Base-by-base conservation (phyloP, 2,888 invertebrate genomes). In the Teleogryllus oceanicus region DNA sequence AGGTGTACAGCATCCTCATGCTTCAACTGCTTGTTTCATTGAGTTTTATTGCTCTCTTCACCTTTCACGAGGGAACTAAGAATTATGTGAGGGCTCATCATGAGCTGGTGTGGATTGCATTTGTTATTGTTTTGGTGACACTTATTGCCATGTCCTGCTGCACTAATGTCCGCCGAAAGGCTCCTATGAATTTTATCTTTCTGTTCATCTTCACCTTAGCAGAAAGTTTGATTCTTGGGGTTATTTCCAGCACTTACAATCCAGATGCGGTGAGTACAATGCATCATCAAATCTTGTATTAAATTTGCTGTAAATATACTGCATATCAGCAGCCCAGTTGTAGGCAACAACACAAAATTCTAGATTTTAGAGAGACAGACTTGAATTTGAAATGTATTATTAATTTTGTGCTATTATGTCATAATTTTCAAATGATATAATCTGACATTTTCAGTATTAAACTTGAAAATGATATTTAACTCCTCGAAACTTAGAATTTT, bases 121-220 rank as follows among this genome's bases (percentile, higher is more conserved):
- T 94, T 83, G 92, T 86, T 3, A 84, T 92, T 78, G 91, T 93
- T 81, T 87, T 98, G 82, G 92, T 95, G 1, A 90, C 94, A 11
- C 88, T 97, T 86, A 92, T 98, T 80, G 90, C 92, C 49, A 92
- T 98, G 91, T 92, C 95, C 3, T 98, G 98, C 86, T 98, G 97
- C 87, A 92, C 92, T 75, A 90, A 90, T 84, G 93, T 97, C 13
- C 91, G 98, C 50, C 92, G 98, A 78, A 92, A 92, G 83, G 91
- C 93, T 49, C 98, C 98, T 0, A 90, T 92, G 87, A 98, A 98
- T 88, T 94, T 95, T 87, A 93, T 98, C 82, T 94, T 97, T 86
- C 90, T 98, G 79, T 91, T 90, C n/a, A 85, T 97, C 12, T 98
- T 98, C 87, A 96, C 96, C 0, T 75, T 92, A 0, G 95, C 95